Percentiles rank a stretch among this genome's conserved stretches.
phyloP scores from a whole-genome alignment of 2,888 invertebrate species.

The Syrista parreyssii region DNA sequence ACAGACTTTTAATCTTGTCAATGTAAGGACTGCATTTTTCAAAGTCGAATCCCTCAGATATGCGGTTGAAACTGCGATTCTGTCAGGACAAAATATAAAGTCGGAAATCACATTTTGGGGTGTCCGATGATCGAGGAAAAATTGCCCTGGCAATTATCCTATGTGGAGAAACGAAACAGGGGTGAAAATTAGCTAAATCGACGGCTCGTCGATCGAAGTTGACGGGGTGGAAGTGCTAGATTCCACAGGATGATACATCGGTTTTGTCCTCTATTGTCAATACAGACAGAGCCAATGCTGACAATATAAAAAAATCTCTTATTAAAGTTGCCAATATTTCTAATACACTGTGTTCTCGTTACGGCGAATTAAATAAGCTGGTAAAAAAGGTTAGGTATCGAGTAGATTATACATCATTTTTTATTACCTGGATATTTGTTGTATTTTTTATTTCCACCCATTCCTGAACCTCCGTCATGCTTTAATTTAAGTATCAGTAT shows the following conservation, averaged over 20 bases:
- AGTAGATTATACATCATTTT: not conserved
- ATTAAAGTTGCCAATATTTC: not conserved
- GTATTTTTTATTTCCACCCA: not conserved
- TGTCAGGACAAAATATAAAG: not conserved
- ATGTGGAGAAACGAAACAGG: not conserved
- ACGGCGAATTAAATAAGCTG: not conserved
- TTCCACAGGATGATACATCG: not conserved
- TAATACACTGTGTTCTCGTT: not conserved
- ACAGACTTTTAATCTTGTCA: slow-evolving; percentile 43
- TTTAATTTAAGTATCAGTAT: not conserved
- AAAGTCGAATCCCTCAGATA: slow-evolving; percentile 20
- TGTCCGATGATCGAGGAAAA: not conserved
- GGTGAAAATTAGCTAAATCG: not conserved
- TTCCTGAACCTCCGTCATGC: not conserved
- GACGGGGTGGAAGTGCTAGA: not conserved
- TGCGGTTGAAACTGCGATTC: not conserved
- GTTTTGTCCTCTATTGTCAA: not conserved
- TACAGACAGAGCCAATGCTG: not conserved
- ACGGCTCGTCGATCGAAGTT: not conserved
- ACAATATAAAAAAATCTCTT: not conserved
- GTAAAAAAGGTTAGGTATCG: not conserved
- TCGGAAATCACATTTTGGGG: not conserved
- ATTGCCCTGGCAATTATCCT: not conserved
- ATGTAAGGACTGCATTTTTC: slow-evolving; percentile 37
- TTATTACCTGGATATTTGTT: not conserved